phyloP scores from a whole-genome alignment of 2,797 vertebrate genomes.

The Pempheris klunzingeri region DNA sequence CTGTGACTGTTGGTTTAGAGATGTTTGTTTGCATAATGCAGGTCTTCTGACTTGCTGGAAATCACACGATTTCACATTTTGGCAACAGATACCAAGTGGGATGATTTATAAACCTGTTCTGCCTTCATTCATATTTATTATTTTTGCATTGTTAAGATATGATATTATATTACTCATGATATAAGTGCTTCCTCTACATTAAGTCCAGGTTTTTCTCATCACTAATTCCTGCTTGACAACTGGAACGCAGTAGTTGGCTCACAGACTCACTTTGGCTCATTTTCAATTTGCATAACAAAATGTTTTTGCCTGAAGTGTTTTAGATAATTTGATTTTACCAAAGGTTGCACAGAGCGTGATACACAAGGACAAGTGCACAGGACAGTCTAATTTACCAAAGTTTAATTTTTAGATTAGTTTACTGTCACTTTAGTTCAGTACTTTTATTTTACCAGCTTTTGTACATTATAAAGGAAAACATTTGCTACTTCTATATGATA shows the following conservation, averaged over 20 bases:
- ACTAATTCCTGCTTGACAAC: background rate
- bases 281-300: conserved; percentile 24
- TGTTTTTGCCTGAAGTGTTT: conserved; percentile 26
- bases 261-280: conserved; percentile 16
- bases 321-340: conserved; percentile 16
- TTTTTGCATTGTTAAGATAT: background rate
- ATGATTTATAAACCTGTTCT: background rate
- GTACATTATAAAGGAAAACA: background rate
- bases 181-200: background rate
- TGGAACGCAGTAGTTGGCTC: background rate
- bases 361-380: background rate
- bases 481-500: too few relatives aligned
- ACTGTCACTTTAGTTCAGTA: background rate
- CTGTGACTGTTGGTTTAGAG: conserved; percentile 76
- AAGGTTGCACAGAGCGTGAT: background rate
- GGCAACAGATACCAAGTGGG: conserved; percentile 49
- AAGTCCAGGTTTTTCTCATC: background rate
- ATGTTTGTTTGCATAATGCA: conserved; percentile 75
- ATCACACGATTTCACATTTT: conserved; percentile 77
- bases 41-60: conserved; percentile 79
- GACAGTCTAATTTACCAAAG: background rate
- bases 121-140: background rate
- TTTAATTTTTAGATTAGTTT: background rate
- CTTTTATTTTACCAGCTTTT: background rate
- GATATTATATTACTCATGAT: background rate